Conservation (phyloP, 2,113 vertebrate genomes). For the human (Homo sapiens) region DNA sequence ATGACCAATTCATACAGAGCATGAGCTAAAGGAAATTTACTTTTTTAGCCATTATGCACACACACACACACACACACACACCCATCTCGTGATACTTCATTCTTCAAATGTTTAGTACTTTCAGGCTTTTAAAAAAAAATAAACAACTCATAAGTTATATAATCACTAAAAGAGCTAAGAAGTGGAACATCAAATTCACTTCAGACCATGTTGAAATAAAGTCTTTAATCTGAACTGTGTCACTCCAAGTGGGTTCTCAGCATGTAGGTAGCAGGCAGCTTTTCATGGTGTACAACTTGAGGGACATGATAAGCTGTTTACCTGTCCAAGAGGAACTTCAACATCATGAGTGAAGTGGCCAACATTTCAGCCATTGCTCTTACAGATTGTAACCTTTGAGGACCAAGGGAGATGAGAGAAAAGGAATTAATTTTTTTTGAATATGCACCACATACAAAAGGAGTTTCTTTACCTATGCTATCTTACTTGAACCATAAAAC, state of each 20-base stretch:
- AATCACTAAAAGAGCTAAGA: conserved; percentile 2
- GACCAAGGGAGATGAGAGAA: neutral
- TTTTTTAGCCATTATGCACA: conserved; percentile 12
- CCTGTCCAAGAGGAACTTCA: neutral
- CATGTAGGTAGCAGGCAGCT: neutral
- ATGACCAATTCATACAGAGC: conserved; percentile 46
- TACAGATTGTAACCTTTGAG: neutral
- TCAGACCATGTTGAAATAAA: neutral
- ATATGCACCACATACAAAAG: neutral
- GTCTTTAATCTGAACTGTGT: neutral
- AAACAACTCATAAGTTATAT: conserved; percentile 26
- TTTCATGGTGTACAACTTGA: neutral
- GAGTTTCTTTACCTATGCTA: neutral
- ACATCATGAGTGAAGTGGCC: neutral
- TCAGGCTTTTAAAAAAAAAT: neutral
- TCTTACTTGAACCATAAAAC: neutral
- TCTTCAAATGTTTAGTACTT: conserved; percentile 44
- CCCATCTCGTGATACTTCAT: neutral
- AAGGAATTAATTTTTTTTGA: neutral
- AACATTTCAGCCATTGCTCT: neutral
- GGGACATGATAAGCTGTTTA: neutral
- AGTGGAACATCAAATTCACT: neutral
- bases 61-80: neutral
- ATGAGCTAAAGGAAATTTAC: conserved; percentile 27
- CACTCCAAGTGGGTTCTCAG: neutral